Percentiles rank a stretch among this genome's conserved stretches.
These are phyloP conservation scores for Aurelia sp. DNA, from an alignment of 30 jellyfish, hydroid and myxozoan genomes.

Conservation along the genomic window DNA sequence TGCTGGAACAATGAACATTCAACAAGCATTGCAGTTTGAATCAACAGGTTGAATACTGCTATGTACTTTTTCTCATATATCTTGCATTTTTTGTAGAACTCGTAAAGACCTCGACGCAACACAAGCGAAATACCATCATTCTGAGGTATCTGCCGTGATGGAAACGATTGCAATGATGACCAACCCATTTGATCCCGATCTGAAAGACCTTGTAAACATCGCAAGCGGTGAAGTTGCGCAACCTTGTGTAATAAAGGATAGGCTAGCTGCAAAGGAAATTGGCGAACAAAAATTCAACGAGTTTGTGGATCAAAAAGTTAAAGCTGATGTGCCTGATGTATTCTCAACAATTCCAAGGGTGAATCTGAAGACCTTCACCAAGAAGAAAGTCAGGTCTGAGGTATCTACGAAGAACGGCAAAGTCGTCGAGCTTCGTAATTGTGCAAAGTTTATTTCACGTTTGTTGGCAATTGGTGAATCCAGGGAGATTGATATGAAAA, in stretches of 20 bases:
- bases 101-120: slow-evolving; percentile 55
- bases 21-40: background rate
- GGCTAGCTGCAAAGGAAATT: slow-evolving; percentile 9
- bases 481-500: slow-evolving; percentile 42
- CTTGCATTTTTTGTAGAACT: slow-evolving; percentile 14
- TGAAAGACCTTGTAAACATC: slow-evolving; percentile 40
- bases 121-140: background rate
- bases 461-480: slow-evolving; percentile 34
- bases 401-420: slow-evolving; percentile 42
- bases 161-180: slow-evolving; percentile 24
- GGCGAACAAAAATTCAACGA: slow-evolving; percentile 53
- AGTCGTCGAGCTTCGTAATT: slow-evolving; percentile 21
- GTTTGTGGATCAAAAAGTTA: slow-evolving; percentile 13
- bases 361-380: slow-evolving; percentile 26
- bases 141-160: slow-evolving; percentile 2
- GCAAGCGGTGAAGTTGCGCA: slow-evolving; percentile 57
- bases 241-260: slow-evolving; percentile 19
- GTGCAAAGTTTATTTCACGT: slow-evolving; percentile 22
- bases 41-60: background rate
- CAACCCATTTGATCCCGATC: slow-evolving; percentile 53
- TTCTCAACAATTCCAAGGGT: slow-evolving; percentile 9
- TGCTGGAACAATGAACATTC: too few relatives aligned
- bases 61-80: background rate
- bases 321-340: slow-evolving; percentile 42
- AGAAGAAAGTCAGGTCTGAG: background rate